These are phyloP conservation scores for Acrobasis consociella DNA, from an alignment of 2,888 invertebrate species.

Conservation along the genomic window DNA sequence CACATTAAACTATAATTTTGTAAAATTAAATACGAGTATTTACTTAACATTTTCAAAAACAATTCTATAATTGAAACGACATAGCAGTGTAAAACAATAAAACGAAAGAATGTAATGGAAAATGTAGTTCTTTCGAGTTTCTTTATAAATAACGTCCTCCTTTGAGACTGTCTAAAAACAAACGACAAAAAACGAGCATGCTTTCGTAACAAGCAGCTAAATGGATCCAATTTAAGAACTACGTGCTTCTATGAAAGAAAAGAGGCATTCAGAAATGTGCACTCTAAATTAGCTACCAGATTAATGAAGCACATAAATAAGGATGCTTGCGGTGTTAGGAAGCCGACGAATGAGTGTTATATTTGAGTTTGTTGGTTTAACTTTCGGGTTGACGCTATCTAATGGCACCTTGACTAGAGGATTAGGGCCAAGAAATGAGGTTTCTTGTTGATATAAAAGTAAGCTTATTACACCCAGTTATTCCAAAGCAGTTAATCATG, in stretches of 20 bases:
- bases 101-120: conserved; percentile 13
- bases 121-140: background rate
- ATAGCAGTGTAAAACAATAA: background rate
- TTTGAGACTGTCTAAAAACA: conserved; percentile 1
- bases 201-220: conserved; percentile 25
- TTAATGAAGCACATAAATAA: conserved; percentile 19
- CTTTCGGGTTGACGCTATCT: background rate
- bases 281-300: conserved; percentile 15
- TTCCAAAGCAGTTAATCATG: too few species aligned
- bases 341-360: background rate
- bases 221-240: conserved; percentile 28
- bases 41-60: too few species aligned
- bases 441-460: background rate
- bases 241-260: conserved; percentile 24
- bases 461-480: too few species aligned
- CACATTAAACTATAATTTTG: too few species aligned
- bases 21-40: too few species aligned
- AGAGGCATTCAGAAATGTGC: conserved; percentile 17
- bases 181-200: conserved; percentile 18
- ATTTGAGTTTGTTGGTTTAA: background rate
- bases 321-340: background rate
- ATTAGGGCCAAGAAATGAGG: background rate
- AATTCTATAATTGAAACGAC: background rate
- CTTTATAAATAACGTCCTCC: conserved; percentile 13
- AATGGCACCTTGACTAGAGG: background rate